phyloP scores from a whole-genome alignment of 2,888 invertebrate genomes.

The Kuschelorhynchus macadamiae region DNA sequence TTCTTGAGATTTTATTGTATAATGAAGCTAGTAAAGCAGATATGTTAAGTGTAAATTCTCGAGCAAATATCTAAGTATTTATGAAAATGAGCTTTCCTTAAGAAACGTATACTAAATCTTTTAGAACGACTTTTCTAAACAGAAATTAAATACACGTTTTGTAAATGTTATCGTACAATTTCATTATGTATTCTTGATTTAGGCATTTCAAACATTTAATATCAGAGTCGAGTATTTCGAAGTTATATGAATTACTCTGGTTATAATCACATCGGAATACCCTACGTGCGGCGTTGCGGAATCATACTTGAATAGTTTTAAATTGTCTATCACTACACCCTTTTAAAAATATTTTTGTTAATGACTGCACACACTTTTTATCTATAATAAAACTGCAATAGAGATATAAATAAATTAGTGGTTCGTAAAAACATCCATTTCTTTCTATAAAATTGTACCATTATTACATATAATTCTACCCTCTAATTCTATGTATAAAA shows the following conservation, averaged over 20 bases:
- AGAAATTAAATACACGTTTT: constrained; percentile 15
- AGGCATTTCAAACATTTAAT: background rate
- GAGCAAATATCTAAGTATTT: constrained; percentile 34
- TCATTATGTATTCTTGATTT: constrained; percentile 1
- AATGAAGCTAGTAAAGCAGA: constrained; percentile 22
- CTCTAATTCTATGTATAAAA: too few relatives aligned
- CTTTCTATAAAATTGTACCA: too few relatives aligned
- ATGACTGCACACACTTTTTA: too few relatives aligned
- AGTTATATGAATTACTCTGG: background rate
- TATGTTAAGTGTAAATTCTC: constrained; percentile 34
- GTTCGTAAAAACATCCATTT: background rate
- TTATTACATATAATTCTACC: too few relatives aligned
- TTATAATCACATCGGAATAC: background rate
- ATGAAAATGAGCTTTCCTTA: constrained; percentile 27
- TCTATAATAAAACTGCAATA: too few relatives aligned
- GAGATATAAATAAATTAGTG: background rate
- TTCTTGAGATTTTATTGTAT: constrained; percentile 24
- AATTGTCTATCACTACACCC: background rate
- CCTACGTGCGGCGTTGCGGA: background rate
- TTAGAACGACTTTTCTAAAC: constrained; percentile 17
- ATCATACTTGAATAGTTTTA: background rate
- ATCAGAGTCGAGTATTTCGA: background rate
- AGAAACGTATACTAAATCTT: constrained; percentile 15
- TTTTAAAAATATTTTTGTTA: too few relatives aligned
- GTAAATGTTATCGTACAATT: constrained; percentile 2